Evolutionary conservation across 2,797 vertebrate species (phyloP).

Genomic region (Pipistrellus nathusii): DNA sequence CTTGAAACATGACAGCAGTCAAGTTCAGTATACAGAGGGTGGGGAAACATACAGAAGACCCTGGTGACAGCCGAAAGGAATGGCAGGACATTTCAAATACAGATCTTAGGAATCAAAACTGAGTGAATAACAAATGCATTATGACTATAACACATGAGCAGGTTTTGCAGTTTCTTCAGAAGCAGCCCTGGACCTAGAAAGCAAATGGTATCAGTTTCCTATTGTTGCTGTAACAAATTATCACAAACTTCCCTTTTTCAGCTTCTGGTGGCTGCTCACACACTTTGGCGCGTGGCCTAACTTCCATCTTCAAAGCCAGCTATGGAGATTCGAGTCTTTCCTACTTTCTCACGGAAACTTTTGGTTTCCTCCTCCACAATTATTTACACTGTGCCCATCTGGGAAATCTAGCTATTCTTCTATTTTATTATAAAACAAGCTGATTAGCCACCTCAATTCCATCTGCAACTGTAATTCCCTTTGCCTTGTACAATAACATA

Average conservation of each 20-base stretch:
- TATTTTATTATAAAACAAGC: conserved; percentile 17
- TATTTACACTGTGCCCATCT: neutral
- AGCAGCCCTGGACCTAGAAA: neutral
- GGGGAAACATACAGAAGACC: neutral
- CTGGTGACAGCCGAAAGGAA: neutral
- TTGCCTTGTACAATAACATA: neutral
- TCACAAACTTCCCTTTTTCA: neutral
- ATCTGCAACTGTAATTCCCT: conserved; percentile 14
- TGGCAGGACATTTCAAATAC: conserved; percentile 37
- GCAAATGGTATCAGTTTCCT: neutral
- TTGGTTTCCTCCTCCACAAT: neutral
- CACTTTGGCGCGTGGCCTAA: neutral
- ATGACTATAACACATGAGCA: neutral
- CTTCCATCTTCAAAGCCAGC: conserved; percentile 15
- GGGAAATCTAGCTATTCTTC: neutral
- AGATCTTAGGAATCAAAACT: neutral
- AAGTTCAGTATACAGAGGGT: neutral
- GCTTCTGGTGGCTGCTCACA: neutral
- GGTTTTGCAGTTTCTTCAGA: conserved; percentile 33
- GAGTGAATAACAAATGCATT: conserved; percentile 7
- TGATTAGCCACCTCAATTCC: neutral
- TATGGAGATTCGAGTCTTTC: neutral
- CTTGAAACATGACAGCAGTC: neutral
- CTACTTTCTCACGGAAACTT: neutral
- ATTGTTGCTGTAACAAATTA: conserved; percentile 9